Evolutionary conservation across 2,888 invertebrate genomes (phyloP), one percentile per base, ranked within the genome.

Genomic region (Chromoteleia sp.): DNA sequence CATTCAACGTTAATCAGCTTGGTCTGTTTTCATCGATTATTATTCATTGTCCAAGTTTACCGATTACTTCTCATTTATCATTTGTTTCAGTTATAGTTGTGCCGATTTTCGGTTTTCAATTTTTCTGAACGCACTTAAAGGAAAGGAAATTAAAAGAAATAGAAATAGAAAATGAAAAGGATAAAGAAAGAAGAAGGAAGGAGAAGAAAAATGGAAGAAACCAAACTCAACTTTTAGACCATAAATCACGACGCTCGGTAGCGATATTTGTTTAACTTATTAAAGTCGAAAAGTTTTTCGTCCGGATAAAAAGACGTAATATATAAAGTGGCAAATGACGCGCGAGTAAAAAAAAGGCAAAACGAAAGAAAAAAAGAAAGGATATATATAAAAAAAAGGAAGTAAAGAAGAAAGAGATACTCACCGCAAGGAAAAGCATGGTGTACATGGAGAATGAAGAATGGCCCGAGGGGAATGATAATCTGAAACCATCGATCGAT

Each of bases 381-480:
- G 19, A 41, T n/a, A n/a, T n/a, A n/a, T n/a, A n/a, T n/a, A 61
- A 63, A 17, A 63, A 84, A 29, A 29, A 1, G 19, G 30, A 33
- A 56, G 39, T 25, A 50, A 77, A 61, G 14, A 15, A 70, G 65
- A 21, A 29, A 33, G 15, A 19, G 19, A 63, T 74, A 95, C 96
- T 96, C 93, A 97, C 97, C 89, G 95, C 95, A 87, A 97, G 94
- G 92, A 96, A 97, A 67, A 97, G 92, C 96, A 97, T 97, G 41
- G 96, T 95, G 89, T 95, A 97, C 85, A 96, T 96, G 10, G 97
- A 96, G 93, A 97, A 97, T 10, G 97, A 97, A 12, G 98, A 96
- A 92, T 98, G 98, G 17, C 98, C 98, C 82, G 97, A 97, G 71
- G 97, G 97, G 92, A 98, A 98, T 21, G 98, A 98, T 79, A 98